Evolutionary conservation across 2,113 vertebrate genomes (phyloP).

Genomic region (Gopherus flavomarginatus): DNA sequence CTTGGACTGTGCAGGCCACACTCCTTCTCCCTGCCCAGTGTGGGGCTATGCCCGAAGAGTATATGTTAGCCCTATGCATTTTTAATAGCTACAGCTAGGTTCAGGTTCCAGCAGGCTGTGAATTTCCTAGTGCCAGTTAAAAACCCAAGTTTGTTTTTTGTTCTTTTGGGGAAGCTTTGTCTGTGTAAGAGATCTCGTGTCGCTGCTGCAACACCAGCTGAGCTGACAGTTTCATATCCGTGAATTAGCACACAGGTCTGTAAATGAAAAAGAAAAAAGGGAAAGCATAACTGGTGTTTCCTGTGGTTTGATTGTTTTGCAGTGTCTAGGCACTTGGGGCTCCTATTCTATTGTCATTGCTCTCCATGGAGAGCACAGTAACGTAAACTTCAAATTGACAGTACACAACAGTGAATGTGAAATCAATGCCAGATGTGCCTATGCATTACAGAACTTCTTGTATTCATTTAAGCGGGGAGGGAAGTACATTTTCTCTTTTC

Average conservation of each 20-base stretch:
- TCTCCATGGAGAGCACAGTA: neutral
- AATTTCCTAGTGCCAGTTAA: neutral
- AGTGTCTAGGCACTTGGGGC: neutral
- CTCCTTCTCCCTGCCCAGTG: neutral
- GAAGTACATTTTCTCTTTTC: neutral
- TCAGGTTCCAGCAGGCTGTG: neutral
- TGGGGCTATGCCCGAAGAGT: neutral
- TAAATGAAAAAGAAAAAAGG: slow-evolving; percentile 10
- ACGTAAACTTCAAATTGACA: slow-evolving; percentile 39
- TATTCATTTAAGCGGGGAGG: fast-evolving
- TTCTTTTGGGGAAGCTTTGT: neutral
- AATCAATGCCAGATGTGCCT: slow-evolving; percentile 8
- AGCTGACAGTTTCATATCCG: slow-evolving; percentile 19
- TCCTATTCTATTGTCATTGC: neutral
- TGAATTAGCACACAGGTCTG: slow-evolving; percentile 27
- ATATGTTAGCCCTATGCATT: neutral
- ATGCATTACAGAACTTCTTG: neutral
- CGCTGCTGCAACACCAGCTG: slow-evolving; percentile 5
- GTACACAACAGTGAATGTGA: neutral
- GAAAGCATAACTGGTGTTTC: neutral
- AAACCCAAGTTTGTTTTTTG: neutral
- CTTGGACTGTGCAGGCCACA: neutral
- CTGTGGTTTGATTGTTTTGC: neutral
- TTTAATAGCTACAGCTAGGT: neutral
- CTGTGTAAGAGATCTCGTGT: neutral